Evolutionary conservation across 2,113 vertebrate species (phyloP), one percentile per base, ranked within the genome.

Genomic region (Cepphus grylle): DNA sequence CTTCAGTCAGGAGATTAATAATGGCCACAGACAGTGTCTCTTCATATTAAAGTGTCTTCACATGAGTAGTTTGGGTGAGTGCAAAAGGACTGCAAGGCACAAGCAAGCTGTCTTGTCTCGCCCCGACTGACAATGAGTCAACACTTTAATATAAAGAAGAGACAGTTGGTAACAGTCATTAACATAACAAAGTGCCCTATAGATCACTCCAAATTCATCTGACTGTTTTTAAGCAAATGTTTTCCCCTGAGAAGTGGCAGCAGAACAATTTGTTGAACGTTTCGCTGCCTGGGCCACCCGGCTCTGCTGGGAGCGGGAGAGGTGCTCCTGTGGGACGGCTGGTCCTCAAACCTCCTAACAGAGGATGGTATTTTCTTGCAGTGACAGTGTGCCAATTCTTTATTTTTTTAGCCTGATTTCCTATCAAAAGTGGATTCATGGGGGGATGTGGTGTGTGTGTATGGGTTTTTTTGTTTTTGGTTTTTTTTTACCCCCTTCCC

Each of bases 31-130:
- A 86, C 96, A 93, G 59, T 71, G 82, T 94, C 94, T 95, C 80
- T 93, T 95, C 94, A 90, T 91, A 96, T 97, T 96, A 95, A 96
- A 96, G 86, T 95, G 93, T 95, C 92, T 91, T 94, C 95, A 93
- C 86, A 85, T 88, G 93, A 97, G 84, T 94, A 93, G 96, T 91
- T 94, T 93, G 91, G 95, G 94, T 95, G 95, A 95, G 91, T 88
- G 90, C 55, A 43, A 93, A 95, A 94, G 90, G 86, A 90, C 89
- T 93, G 93, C 67, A 85, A 97, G 96, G 95, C 95, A 95, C 65
- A 90, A 83, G 91, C 90, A 92, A 80, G 89, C 93, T 94, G 93
- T 93, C 91, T 88, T 87, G 71, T 95, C 90, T 96, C n/a, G 5
- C 81, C 94, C 94, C 79, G 72, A 69, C 86, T 90, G 95, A 89